Conservation (phyloP, 2,797 vertebrate species). For the Coranthus polyacanthus region DNA sequence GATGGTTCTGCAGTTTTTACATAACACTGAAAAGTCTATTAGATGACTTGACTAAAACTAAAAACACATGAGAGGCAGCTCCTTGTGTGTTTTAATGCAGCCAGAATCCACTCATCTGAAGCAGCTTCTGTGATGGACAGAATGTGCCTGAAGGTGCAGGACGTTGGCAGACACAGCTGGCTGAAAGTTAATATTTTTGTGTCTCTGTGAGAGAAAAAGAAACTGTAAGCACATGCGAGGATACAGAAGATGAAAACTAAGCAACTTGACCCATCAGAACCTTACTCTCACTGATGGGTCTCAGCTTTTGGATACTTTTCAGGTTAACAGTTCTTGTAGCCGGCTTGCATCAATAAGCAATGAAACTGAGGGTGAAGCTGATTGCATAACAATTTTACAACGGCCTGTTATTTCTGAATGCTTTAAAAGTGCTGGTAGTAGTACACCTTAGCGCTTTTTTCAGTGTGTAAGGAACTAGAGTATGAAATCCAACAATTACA, state of each 20-base stretch:
- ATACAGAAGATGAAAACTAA: conserved; percentile 59
- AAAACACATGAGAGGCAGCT: not conserved
- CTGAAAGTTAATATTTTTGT: conserved; percentile 62
- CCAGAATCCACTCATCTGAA: conserved; percentile 22
- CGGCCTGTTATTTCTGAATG: conserved; percentile 14
- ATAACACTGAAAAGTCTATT: conserved; percentile 11
- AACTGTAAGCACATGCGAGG: conserved; percentile 56
- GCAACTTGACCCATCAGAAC: conserved; percentile 41
- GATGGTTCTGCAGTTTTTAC: not conserved
- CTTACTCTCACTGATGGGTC: conserved; percentile 61
- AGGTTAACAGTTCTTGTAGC: conserved; percentile 35
- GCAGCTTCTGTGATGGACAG: conserved; percentile 50
- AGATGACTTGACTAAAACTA: not conserved
- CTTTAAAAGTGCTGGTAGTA: conserved; percentile 11
- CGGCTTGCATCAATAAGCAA: conserved; percentile 32
- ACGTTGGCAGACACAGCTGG: conserved; percentile 46
- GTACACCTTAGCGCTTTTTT: conserved; percentile 14
- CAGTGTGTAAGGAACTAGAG: conserved; percentile 1
- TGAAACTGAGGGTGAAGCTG: conserved; percentile 29
- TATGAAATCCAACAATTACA: no score
- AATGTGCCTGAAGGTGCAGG: conserved; percentile 36
- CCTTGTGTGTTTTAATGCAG: conserved; percentile 6
- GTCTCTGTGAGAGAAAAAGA: conserved; percentile 31
- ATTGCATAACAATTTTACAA: conserved; percentile 25
- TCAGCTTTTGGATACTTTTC: conserved; percentile 65